Evolutionary conservation across 2,888 invertebrate genomes (phyloP), one percentile per base, ranked within the genome.

Genomic region (Acholoe squamosa): DNA sequence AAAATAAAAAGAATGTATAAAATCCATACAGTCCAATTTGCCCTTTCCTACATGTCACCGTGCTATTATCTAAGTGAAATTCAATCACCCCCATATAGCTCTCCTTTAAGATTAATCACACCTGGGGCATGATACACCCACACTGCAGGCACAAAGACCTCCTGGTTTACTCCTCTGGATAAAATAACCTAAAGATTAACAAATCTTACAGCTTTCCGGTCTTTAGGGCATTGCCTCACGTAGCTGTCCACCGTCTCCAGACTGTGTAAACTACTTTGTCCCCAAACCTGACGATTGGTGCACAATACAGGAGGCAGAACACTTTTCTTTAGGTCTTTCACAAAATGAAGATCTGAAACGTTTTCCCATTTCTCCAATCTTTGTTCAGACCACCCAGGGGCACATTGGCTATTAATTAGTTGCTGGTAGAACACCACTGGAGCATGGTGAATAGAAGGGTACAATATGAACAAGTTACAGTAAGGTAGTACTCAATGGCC

Each of bases 211-310:
- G 54, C n/a, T 61, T 61, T 61, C 22, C 61, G n/a, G 61, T 61
- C 61, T 61, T 61, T 61, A 61, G 61, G 61, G 43, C 14, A 7
- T n/a, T 0, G 61, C 61, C 61, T 61, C 28, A 25, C 71, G 31
- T 71, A 71, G n/a, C n/a, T 28, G 28, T 28, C 71, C 28, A 71
- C 28, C 71, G 71, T 16, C 14, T 25, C 14, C 25, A 71, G 28
- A 71, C 71, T 25, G 0, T 71, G 71, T 71, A 71, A 71, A 71
- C 71, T 28, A 71, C 3, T 71, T 28, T 71, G 71, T 71, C 71
- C 71, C 19, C 71, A 71, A 14, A 28, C 14, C 28, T 25, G 71
- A 71, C 25, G 71, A 71, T 7, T 71, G 71, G 28, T 28, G 25
- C 7, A 71, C 71, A 71, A 71, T 71, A 28, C 67, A 16, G 25